phyloP scores from a whole-genome alignment of 2,797 vertebrate genomes.

The Garrulus glandarius region DNA sequence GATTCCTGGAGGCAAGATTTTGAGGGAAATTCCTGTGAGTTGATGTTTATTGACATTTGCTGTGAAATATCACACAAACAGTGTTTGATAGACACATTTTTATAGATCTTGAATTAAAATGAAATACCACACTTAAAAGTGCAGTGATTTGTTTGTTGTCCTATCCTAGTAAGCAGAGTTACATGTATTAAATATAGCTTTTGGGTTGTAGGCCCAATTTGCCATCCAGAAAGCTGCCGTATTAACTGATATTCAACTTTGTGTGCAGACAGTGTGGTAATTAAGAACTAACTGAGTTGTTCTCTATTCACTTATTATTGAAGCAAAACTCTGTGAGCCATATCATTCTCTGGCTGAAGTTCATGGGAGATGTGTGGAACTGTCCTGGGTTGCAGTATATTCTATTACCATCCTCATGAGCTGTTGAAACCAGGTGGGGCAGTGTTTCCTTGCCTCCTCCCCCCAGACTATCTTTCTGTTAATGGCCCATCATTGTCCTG shows the following conservation, averaged over 20 bases:
- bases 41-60: slow-evolving; percentile 12
- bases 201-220: not conserved
- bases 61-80: not conserved
- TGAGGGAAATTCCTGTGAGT: not conserved
- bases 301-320: not conserved
- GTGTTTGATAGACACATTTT: not conserved
- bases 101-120: not conserved
- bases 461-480: no score
- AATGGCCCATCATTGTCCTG: no score
- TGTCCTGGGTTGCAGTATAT: no score
- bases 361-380: not conserved
- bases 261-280: not conserved
- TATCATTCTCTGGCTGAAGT: not conserved
- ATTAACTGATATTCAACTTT: not conserved
- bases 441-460: no score
- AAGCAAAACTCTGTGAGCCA: not conserved
- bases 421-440: no score
- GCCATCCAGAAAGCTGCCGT: not conserved
- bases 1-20: not conserved
- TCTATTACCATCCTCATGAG: no score
- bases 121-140: not conserved
- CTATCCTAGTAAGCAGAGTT: not conserved
- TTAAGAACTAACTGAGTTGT: not conserved
- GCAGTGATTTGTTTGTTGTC: not conserved
- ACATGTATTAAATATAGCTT: not conserved